phyloP scores from a whole-genome alignment of 1,140 invertebrate species.

The Holotrichia oblita region DNA sequence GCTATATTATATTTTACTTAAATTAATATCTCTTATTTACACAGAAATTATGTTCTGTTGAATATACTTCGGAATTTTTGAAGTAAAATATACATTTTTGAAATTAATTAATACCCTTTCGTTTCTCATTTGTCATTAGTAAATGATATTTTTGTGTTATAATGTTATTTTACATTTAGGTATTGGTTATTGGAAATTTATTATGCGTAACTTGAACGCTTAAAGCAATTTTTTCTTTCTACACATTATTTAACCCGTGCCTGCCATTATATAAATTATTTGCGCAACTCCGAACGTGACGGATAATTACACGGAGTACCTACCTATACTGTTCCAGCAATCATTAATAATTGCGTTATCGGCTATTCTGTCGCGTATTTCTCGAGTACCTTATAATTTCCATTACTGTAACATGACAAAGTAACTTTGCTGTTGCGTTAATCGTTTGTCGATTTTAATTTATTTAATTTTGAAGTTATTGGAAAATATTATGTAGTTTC shows the following conservation, averaged over 20 bases:
- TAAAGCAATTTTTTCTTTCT: neutral
- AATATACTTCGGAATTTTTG: neutral
- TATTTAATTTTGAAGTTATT: neutral
- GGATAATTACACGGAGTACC: neutral
- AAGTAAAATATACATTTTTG: too few relatives aligned
- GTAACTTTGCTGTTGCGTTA: neutral
- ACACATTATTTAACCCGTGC: neutral
- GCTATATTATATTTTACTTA: too few relatives aligned
- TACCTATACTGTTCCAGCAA: neutral
- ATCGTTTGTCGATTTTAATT: neutral
- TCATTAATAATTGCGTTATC: slow-evolving; percentile 11
- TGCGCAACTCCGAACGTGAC: neutral
- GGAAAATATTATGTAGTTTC: neutral
- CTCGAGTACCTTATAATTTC: neutral
- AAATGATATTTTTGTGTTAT: too few relatives aligned
- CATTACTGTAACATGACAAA: neutral
- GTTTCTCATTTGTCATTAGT: too few relatives aligned
- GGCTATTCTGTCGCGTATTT: neutral
- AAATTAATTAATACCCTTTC: neutral
- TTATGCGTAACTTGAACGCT: neutral
- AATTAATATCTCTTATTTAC: neutral
- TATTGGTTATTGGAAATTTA: too few relatives aligned
- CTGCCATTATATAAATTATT: neutral
- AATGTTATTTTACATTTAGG: too few relatives aligned
- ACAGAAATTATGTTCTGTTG: neutral